Evolutionary conservation across 1,140 invertebrate species (phyloP), one percentile per base, ranked within the genome.

Genomic region (Chironomus tepperi): DNA sequence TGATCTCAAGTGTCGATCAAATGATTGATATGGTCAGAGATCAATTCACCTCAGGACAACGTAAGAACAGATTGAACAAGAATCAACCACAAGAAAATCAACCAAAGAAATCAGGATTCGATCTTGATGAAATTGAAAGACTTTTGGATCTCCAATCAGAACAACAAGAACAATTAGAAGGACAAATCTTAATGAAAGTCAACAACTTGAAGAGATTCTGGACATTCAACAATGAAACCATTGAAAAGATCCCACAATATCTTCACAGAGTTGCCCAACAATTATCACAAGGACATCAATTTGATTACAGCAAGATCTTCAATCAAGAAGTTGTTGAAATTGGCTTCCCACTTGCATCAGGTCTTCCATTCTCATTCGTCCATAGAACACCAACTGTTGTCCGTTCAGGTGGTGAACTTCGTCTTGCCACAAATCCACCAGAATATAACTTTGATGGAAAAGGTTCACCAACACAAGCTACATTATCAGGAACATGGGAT

Each of bases 301-400:
- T 85, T 73, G 84, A 87, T 77, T 85, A 85, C 79, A 88, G 84
- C 24, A 88, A 87, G 77, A 77, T 89, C 1, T 77, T 82, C 10
- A 86, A 85, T 74, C 79, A 83, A 12, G 83, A 85, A 65, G 82
- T 86, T 73, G 77, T 87, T 1, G 84, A 84, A 1, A 78, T 90
- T 1, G 86, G 86, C 79, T 89, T 90, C 83, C 89, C 90, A 1
- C 85, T 87, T 12, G 87, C 86, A 76, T 87, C 84, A 75, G 90
- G 90, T 79, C 82, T 91, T 73, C 89, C 89, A 21, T 89, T 89
- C 77, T 79, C 87, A 70, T 89, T 84, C 80, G 86, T 83, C 18
- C 84, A 87, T 64, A 85, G 86, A 74, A 78, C 79, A 34, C 88
- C 89, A 1, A 81, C 81, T n/a, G n/a, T n/a, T n/a, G 9, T 83